Percentiles rank a stretch among this genome's conserved stretches.
These are phyloP conservation scores for Brachyhypopomus occidentalis DNA, from an alignment of 2,113 vertebrate species.

Conservation along the genomic window DNA sequence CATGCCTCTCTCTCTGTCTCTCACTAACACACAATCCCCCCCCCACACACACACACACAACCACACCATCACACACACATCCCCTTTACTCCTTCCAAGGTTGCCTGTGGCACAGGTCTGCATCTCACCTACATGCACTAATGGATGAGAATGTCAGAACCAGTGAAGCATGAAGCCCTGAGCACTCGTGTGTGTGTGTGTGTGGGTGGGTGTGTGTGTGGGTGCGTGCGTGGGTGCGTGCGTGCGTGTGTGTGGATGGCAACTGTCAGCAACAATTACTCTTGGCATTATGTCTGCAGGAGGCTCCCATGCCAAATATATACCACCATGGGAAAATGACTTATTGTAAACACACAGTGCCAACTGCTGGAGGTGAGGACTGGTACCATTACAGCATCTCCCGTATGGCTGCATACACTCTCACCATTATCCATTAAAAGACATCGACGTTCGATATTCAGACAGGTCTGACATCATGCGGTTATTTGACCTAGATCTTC, in stretches of 20 bases:
- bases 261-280: conserved; percentile 36
- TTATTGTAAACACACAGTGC: not conserved
- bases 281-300: conserved; percentile 9
- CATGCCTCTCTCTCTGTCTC: too few relatives aligned
- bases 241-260: conserved; percentile 13
- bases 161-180: conserved; percentile 27
- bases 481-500: too few relatives aligned
- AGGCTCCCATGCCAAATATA: conserved; percentile 14
- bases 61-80: not conserved
- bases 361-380: not conserved
- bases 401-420: not conserved
- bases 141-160: conserved; percentile 45
- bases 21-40: not conserved
- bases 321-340: not conserved
- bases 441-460: too few relatives aligned
- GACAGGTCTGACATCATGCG: too few relatives aligned
- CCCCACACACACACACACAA: conserved; percentile 17
- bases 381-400: not conserved
- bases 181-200: not conserved
- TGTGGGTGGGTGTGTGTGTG: conserved; percentile 20
- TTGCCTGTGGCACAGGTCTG: conserved; percentile 30
- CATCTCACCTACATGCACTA: conserved; percentile 44
- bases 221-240: conserved; percentile 14
- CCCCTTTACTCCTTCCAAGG: conserved; percentile 17
- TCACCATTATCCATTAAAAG: not conserved